phyloP scores from a whole-genome alignment of 2,113 vertebrate genomes.

The Talpa occidentalis region DNA sequence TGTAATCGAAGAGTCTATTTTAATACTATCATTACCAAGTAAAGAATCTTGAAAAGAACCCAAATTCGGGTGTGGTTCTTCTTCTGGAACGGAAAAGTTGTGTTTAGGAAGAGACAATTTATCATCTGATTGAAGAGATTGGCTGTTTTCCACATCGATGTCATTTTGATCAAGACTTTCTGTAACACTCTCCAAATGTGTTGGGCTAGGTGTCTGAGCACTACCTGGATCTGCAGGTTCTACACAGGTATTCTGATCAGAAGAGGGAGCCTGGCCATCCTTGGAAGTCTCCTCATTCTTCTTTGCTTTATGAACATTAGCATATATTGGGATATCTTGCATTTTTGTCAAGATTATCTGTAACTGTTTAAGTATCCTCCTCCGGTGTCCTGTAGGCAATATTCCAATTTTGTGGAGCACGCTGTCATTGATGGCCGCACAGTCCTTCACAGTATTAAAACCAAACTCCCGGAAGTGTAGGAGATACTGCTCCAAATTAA shows the following conservation, averaged over 20 bases:
- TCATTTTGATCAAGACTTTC: neutral
- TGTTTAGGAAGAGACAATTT: conserved; percentile 6
- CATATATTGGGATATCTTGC: conserved; percentile 60
- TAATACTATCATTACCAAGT: conserved; percentile 17
- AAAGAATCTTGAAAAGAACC: conserved; percentile 43
- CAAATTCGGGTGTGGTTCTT: conserved; percentile 61
- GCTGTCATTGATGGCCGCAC: conserved; percentile 86
- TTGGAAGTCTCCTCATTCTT: conserved; percentile 59
- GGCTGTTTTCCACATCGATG: neutral
- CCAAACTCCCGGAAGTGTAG: conserved; percentile 87
- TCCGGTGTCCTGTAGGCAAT: conserved; percentile 94
- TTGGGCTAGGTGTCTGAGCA: neutral
- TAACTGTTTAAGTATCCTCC: conserved; percentile 93
- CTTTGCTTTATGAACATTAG: conserved; percentile 75
- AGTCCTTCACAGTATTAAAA: conserved; percentile 88
- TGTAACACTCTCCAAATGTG: neutral
- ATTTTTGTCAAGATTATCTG: conserved; percentile 82
- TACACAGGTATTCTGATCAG: neutral
- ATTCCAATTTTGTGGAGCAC: conserved; percentile 90
- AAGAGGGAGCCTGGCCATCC: neutral
- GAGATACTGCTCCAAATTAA: conserved; percentile 93
- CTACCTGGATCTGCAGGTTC: neutral
- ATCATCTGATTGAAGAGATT: conserved; percentile 19
- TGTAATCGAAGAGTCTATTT: neutral
- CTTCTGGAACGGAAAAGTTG: neutral